These are phyloP conservation scores for Oryzias woworae DNA, from an alignment of 2,113 vertebrate genomes.

Conservation along the genomic window DNA sequence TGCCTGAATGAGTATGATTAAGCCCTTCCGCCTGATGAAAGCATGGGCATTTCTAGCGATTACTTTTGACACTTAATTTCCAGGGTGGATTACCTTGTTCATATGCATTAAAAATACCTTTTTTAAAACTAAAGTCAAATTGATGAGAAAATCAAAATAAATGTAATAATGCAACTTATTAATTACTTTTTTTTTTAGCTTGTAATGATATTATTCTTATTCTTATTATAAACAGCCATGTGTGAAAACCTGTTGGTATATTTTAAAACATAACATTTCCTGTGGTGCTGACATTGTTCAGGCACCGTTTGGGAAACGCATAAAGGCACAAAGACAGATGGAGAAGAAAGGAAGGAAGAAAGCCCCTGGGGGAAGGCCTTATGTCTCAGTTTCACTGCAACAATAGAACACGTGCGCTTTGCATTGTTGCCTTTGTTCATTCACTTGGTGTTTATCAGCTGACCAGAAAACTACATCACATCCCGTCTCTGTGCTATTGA, in stretches of 20 bases:
- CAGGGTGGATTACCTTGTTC: no score
- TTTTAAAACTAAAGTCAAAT: no score
- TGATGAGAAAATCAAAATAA: no score
- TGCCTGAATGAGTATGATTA: no score
- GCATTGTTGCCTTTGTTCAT: conserved; percentile 60
- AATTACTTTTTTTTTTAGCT: neutral
- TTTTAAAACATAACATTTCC: conserved; percentile 60
- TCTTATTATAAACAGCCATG: neutral
- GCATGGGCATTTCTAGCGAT: no score
- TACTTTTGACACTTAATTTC: no score
- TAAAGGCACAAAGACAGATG: conserved; percentile 61
- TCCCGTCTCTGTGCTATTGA: conserved; percentile 58
- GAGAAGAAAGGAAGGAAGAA: conserved; percentile 41
- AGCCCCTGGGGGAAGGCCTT: conserved; percentile 49
- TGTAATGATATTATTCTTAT: neutral
- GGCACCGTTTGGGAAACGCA: conserved; percentile 50
- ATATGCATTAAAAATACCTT: no score
- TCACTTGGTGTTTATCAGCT: conserved; percentile 60
- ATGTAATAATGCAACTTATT: neutral
- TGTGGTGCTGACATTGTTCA: conserved; percentile 30
- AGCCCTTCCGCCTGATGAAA: no score
- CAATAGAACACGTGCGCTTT: conserved; percentile 65
- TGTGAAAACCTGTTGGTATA: neutral
- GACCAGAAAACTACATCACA: conserved; percentile 63
- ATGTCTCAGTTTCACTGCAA: conserved; percentile 73